A percentile compares a stretch with the other conserved stretches of the same genome.
Conservation (phyloP, 2,888 invertebrate species). For the Allophyes oxyacanthae region DNA sequence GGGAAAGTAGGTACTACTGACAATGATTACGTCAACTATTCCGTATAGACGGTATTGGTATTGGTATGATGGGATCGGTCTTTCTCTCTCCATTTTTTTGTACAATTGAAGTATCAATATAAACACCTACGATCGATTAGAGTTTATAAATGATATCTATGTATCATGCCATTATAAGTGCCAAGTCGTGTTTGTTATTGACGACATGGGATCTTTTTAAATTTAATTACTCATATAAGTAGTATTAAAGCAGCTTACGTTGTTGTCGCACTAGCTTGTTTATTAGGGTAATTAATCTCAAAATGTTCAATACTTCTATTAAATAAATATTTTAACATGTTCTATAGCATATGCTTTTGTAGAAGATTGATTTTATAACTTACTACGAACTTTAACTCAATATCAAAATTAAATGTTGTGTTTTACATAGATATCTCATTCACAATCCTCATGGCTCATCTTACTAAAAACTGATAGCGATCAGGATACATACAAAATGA, state of each 20-base stretch:
- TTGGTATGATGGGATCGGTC: too few relatives aligned
- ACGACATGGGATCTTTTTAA: too few relatives aligned
- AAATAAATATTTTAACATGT: too few relatives aligned
- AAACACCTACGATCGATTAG: slow-evolving; percentile 23
- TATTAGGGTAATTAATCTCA: too few relatives aligned
- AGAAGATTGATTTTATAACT: too few relatives aligned
- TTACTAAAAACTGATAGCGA: slow-evolving; percentile 39
- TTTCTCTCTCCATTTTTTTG: slow-evolving; percentile 22
- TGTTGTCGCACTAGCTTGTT: too few relatives aligned
- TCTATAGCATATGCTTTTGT: too few relatives aligned
- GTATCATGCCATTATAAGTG: not conserved
- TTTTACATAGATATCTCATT: slow-evolving; percentile 11
- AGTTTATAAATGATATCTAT: slow-evolving; percentile 7
- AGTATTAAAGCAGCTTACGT: too few relatives aligned
- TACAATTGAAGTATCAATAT: slow-evolving; percentile 18
- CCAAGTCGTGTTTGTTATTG: not conserved
- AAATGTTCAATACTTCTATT: too few relatives aligned
- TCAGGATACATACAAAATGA: slow-evolving; percentile 34
- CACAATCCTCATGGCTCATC: slow-evolving; percentile 9
- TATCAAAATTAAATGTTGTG: slow-evolving; percentile 4
- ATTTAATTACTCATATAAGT: too few relatives aligned
- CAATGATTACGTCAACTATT: slow-evolving; percentile 60
- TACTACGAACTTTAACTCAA: not conserved
- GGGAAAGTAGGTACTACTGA: slow-evolving; percentile 72
- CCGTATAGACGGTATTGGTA: slow-evolving; percentile 28